Conservation (phyloP, 2,888 invertebrate genomes). For the Terebella lapidaria region DNA sequence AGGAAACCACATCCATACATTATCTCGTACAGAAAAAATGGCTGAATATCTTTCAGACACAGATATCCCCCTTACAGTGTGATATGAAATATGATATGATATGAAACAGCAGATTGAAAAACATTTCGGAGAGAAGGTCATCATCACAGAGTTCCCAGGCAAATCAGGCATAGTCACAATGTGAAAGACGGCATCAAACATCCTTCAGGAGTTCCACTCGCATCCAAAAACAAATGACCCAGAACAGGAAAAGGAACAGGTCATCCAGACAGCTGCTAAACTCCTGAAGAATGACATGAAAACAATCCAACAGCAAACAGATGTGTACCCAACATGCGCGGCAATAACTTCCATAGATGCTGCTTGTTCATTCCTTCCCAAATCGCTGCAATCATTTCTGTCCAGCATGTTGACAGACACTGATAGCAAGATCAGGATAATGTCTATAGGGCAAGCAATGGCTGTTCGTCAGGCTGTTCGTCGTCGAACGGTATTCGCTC, state of each 20-base stretch:
- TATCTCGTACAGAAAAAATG: neutral
- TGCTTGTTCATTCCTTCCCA: conserved; percentile 9
- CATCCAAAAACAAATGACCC: neutral
- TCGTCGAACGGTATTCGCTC: conserved; percentile 22
- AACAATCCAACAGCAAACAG: neutral
- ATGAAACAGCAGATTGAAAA: neutral
- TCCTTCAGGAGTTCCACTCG: neutral
- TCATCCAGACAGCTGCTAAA: neutral
- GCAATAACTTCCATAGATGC: neutral
- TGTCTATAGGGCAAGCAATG: too few species aligned
- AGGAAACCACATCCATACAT: neutral
- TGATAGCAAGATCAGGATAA: too few species aligned
- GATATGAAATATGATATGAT: neutral
- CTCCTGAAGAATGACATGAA: neutral
- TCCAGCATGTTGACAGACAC: too few species aligned
- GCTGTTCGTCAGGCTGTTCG: conserved; percentile 25
- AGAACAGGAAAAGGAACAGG: neutral
- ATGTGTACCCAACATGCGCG: neutral
- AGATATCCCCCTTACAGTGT: neutral
- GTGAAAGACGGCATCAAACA: neutral
- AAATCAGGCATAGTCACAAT: neutral
- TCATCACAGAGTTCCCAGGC: neutral
- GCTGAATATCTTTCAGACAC: too few species aligned
- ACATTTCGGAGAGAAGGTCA: neutral
- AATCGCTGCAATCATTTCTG: too few species aligned